Conservation (phyloP, 2,113 vertebrate genomes). For the Ondatra zibethicus region DNA sequence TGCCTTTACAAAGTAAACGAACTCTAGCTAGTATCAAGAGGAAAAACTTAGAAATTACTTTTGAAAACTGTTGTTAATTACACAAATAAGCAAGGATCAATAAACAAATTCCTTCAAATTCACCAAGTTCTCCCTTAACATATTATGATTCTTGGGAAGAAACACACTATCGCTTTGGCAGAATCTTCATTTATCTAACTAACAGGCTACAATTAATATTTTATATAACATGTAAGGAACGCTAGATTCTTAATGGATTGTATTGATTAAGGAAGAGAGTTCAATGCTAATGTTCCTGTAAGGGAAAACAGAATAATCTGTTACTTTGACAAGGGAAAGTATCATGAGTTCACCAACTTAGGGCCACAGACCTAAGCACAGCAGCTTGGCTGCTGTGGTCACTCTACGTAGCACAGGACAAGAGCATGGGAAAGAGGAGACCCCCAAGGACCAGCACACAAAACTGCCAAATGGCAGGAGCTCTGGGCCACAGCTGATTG, state of each 20-base stretch:
- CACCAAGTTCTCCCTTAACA: constrained; percentile 58
- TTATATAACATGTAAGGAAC: constrained; percentile 77
- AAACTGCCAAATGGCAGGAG: background rate
- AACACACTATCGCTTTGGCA: constrained; percentile 44
- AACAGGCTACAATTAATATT: constrained; percentile 85
- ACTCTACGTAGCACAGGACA: background rate
- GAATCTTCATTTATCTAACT: constrained; percentile 79
- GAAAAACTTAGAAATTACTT: constrained; percentile 53
- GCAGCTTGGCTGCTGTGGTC: background rate
- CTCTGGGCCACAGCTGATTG: background rate
- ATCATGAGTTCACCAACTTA: constrained; percentile 60
- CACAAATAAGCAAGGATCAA: constrained; percentile 60
- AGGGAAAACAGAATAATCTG: constrained; percentile 74
- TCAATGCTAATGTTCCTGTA: constrained; percentile 77
- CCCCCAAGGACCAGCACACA: background rate
- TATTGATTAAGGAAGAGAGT: constrained; percentile 84
- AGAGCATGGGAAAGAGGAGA: background rate
- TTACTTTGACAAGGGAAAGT: constrained; percentile 48
- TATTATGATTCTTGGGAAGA: constrained; percentile 46
- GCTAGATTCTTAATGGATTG: constrained; percentile 82
- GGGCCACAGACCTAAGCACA: background rate
- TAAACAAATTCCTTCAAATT: constrained; percentile 61
- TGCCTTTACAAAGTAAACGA: constrained; percentile 73
- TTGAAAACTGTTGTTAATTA: constrained; percentile 52
- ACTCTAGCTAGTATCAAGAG: constrained; percentile 18